Conservation (phyloP, 2,888 invertebrate species). For the Drosophila vallismaia region DNA sequence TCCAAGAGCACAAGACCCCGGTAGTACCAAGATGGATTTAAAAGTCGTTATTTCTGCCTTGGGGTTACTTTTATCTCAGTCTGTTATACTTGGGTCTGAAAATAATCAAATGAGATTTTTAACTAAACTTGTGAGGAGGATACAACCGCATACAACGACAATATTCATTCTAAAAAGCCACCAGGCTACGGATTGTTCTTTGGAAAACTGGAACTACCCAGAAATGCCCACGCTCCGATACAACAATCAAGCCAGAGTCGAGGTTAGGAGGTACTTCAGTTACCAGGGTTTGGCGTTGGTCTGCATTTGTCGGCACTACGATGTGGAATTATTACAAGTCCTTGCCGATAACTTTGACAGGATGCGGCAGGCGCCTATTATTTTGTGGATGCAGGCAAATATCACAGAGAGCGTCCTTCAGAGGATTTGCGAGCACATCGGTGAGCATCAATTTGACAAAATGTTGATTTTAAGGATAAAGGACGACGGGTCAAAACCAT, state of each 20-base stretch:
- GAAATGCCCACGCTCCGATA: slow-evolving; percentile 19
- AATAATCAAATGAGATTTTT: not conserved
- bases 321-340: slow-evolving; percentile 9
- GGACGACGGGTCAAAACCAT: not conserved
- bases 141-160: not conserved
- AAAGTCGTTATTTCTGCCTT: not conserved
- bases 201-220: not conserved
- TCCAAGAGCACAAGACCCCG: not conserved
- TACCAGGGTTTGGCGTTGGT: slow-evolving; percentile 17
- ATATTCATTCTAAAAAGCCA: slow-evolving; percentile 22
- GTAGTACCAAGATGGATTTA: slow-evolving; percentile 2
- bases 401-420: not conserved
- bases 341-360: slow-evolving; percentile 28
- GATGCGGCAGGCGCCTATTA: slow-evolving; percentile 32
- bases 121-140: slow-evolving; percentile 16
- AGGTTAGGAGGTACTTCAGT: slow-evolving; percentile 8
- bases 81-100: not conserved
- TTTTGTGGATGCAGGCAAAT: slow-evolving; percentile 24
- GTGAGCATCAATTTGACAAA: slow-evolving; percentile 4
- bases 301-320: slow-evolving; percentile 22
- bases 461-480: slow-evolving; percentile 28
- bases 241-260: not conserved
- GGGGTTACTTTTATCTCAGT: not conserved
- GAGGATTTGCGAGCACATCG: not conserved
- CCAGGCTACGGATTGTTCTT: not conserved